Base-by-base conservation (phyloP, 2,113 vertebrate genomes). In the Cervus canadensis region DNA sequence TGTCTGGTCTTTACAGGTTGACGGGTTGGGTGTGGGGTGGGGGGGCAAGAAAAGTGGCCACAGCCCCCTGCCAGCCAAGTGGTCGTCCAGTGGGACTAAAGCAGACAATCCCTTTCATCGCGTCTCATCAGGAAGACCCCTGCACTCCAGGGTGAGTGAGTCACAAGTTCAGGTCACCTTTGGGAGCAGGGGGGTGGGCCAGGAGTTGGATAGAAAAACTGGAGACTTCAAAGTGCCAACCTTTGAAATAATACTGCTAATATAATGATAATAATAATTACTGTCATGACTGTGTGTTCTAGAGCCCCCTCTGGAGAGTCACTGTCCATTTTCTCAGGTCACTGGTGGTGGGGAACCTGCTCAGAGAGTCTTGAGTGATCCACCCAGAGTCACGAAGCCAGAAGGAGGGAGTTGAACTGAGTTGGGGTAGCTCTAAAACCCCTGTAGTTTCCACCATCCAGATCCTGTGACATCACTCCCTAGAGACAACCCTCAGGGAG, bases 61-160 rank as follows among this genome's bases (percentile, higher is more conserved):
- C 21, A 36, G 52, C 48, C 43, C 4, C 9, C 64, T 17, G 1
- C 8, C 64, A 7, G 13, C 60, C 12, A 40, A 15, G 67, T 56
- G 28, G n/a, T 85, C 30, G 93, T 33, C 36, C 89, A 16, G 10
- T 5, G 2, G 26, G 26, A 60, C 83, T 4, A 4, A 92, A 90
- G 45, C 79, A 16, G 79, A 50, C 23, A 30, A 56, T 33, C 33
- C 54, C 54, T 76, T 79, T 28, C 48, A 33, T 48, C 33, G 45
- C 21, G 71, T 36, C 64, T 9, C 59, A 0, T 28, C 11, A 6
- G 91, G 87, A 26, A 97, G 45, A 87, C 33, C 87, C 40, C 91
- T 71, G 84, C 17, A 45, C 12, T 81, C 48, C 54, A 86, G 87
- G 95, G 97, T 97, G 90, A 97, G 94, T 98, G 33, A 17, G 23